Conservation (phyloP, 2,888 invertebrate species). For the Encarsia formosa region DNA sequence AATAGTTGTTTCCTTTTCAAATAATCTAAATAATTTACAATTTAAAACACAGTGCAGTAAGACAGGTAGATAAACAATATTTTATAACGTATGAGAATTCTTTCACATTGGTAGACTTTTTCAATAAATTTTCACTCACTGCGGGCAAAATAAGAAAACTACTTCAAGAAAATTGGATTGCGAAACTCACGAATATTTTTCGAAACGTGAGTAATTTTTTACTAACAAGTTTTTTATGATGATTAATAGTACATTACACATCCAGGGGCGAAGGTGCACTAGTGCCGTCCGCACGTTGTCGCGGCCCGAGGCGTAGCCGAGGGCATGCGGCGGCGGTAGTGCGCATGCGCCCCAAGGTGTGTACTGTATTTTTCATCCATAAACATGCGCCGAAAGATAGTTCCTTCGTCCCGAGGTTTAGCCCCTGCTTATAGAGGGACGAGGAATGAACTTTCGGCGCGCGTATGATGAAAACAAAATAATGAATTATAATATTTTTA, state of each 20-base stretch:
- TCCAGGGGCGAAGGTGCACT: too few species aligned
- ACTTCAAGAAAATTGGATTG: slow-evolving; percentile 65
- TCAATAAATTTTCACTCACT: slow-evolving; percentile 55
- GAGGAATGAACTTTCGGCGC: too few species aligned
- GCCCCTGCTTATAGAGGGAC: too few species aligned
- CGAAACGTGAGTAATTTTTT: slow-evolving; percentile 53
- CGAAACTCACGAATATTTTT: slow-evolving; percentile 62
- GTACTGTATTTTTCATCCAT: too few species aligned
- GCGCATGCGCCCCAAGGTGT: too few species aligned
- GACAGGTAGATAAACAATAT: slow-evolving; percentile 60
- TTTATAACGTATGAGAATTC: slow-evolving; percentile 60
- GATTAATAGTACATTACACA: background rate
- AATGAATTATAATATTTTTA: too few species aligned
- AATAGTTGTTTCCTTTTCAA: background rate
- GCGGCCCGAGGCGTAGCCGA: too few species aligned
- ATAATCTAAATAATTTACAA: background rate
- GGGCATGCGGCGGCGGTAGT: too few species aligned
- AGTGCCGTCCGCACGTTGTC: too few species aligned
- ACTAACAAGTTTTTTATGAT: slow-evolving; percentile 1
- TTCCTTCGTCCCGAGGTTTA: too few species aligned
- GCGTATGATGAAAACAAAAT: too few species aligned
- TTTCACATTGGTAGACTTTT: slow-evolving; percentile 66
- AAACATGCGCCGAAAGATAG: too few species aligned
- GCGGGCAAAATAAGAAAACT: slow-evolving; percentile 66
- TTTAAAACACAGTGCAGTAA: slow-evolving; percentile 54